Evolutionary conservation across 2,797 vertebrate genomes (phyloP).

Genomic region (Hylomyscus alleni): DNA sequence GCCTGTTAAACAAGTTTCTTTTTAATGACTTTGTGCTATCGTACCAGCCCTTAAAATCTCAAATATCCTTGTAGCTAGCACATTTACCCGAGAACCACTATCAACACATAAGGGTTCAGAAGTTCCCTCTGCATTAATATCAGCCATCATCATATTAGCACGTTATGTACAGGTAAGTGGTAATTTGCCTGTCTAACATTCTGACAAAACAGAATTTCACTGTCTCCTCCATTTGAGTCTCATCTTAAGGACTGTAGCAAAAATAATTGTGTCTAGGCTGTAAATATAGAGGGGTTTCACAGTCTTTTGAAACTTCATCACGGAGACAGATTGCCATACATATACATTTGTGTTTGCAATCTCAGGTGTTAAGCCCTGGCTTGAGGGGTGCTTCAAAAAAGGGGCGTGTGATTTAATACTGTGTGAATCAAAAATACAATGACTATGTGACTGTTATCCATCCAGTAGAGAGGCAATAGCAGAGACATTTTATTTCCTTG

Average conservation of each 20-base stretch:
- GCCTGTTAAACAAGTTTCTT: slow-evolving; percentile 83
- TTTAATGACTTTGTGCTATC: slow-evolving; percentile 65
- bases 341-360: background rate
- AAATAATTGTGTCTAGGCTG: background rate
- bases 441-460: background rate
- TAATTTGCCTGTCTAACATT: slow-evolving; percentile 48
- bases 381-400: slow-evolving; percentile 45
- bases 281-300: slow-evolving; percentile 15
- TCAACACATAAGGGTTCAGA: slow-evolving; percentile 59
- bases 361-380: background rate
- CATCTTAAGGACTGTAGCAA: background rate
- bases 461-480: background rate
- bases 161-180: slow-evolving; percentile 83
- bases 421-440: slow-evolving; percentile 3
- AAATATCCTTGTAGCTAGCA: slow-evolving; percentile 59
- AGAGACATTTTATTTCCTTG: slow-evolving; percentile 22
- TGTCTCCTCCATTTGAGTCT: background rate
- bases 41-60: slow-evolving; percentile 79
- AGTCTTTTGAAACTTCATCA: slow-evolving; percentile 11
- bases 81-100: slow-evolving; percentile 73
- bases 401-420: background rate
- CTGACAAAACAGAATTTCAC: slow-evolving; percentile 40
- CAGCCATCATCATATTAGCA: slow-evolving; percentile 27
- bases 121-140: slow-evolving; percentile 8
- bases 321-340: background rate